Percentiles rank a stretch among this genome's conserved stretches.
Conservation (phyloP, 37 sponge, comb jelly and placozoan genomes). For the Geodia barretti region DNA sequence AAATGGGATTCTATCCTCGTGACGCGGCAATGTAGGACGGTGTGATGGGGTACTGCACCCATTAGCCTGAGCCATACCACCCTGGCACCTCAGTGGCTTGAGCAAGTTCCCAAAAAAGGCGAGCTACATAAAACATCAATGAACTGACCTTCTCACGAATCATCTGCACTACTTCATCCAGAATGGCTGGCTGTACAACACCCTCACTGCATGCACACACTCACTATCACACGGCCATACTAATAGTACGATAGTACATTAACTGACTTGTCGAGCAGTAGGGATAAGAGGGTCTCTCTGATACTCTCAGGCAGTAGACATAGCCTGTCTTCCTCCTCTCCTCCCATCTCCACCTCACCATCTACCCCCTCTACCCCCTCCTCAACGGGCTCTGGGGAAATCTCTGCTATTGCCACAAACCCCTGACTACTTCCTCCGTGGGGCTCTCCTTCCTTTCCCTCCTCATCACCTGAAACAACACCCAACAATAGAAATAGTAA, state of each 20-base stretch:
- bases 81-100: too few relatives aligned
- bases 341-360: conserved; percentile 3
- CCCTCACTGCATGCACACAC: neutral
- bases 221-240: too few relatives aligned
- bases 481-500: too few relatives aligned
- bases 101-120: too few relatives aligned
- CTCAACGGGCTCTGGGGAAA: neutral
- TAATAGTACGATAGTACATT: too few relatives aligned
- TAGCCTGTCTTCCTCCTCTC: conserved; percentile 1
- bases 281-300: conserved; percentile 19
- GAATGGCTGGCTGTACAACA: neutral
- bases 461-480: neutral
- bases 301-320: conserved; percentile 15
- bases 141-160: neutral
- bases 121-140: too few relatives aligned
- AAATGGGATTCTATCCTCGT: too few relatives aligned
- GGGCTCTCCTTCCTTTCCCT: neutral
- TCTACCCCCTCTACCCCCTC: neutral
- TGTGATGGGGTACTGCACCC: too few relatives aligned
- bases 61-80: too few relatives aligned
- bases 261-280: conserved; percentile 26
- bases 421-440: neutral
- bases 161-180: neutral
- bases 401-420: conserved; percentile 3
- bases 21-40: too few relatives aligned